Evolutionary conservation across 1,140 invertebrate genomes (phyloP), one percentile per base, ranked within the genome.

Genomic region (Meloidogyne floridensis): DNA sequence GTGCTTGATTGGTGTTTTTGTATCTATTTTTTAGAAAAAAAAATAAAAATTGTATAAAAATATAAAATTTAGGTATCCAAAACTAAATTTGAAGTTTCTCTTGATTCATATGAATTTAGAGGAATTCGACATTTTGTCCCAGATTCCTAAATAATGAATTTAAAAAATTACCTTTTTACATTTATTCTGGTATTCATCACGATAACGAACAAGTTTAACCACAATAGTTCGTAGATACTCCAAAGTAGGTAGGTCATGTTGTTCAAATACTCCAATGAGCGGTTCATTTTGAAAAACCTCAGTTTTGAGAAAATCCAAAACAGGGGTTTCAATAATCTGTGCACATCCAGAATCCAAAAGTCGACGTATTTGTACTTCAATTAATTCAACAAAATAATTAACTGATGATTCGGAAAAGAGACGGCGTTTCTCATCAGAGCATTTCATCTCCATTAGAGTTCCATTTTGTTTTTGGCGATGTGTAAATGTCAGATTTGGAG

Each of bases 331-430:
- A 43, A 82, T 18, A n/a, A 82, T 42, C 15, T 72, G 47, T 18
- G 47, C 72, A 54, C 59, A 32, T 11, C 71, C 81, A 9, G 77
- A 72, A 47, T 78, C 77, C 9, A 82, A 65, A 43, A 82, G 71
- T 42, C 81, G 69, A 8, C 42, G 54, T 8, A 82, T 75, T 65
- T 75, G 42, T 54, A 79, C 65, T 74, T 82, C 81, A 56, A 82
- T 75, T 11, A 81, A 72, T 54, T 18, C 72, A 10, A 80, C 80
- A 70, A 72, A 82, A 51, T 82, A 81, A 72, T 81, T 69, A 11
- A 69, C 75, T n/a, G 81, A 82, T 13, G 70, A 42, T 32, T 82
- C 69, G 8, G 70, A 47, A 70, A 82, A 82, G 1, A 82, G 32
- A 47, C 72, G 75, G 11, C 54, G 42, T 69, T 81, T 82, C 11